Base-by-base conservation (phyloP, 2,888 invertebrate species). In the Papilio protenor region DNA sequence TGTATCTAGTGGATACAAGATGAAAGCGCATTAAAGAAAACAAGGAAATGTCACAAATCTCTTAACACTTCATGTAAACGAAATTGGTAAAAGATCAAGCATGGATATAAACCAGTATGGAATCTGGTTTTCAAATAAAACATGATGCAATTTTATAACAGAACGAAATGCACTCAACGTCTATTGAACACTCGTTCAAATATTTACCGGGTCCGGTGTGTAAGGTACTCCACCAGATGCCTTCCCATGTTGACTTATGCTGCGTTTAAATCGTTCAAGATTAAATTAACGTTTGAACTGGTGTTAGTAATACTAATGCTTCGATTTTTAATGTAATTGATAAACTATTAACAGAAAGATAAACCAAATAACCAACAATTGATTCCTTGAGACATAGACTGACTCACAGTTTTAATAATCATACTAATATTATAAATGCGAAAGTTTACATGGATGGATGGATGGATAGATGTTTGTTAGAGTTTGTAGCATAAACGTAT, bases 61-160 rank as follows among this genome's bases (percentile, higher is more conserved):
- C 11, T 66, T 45, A 69, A 45, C 45, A 69, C 45, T n/a, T n/a
- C n/a, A 66, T 64, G 40, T 66, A 21, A 69, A 69, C 66, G 5
- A 69, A 45, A 27, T 66, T 18, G 18, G 40, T n/a, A 12, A 71
- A 47, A 49, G 72, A 72, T 72, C 55, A 72, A 72, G 33, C 72
- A 12, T 55, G 55, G 33, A 59, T 47, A 57, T 45, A 18, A 16
- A 75, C 55, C 55, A 6, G 23, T 18, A 57, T 23, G 18, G 70
- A 76, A 71, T 59, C 59, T 76, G 70, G 57, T 76, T 76, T 23
- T 57, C 69, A 76, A 76, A 76, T 70, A 55, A 57, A 57, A 75
- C 69, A 75, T 76, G 76, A 71, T 71, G 76, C 76, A 76, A 76
- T 64, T 73, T 73, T 61, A 47, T 61, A 40, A 64, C 74, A 47